Conservation (phyloP, 2,113 vertebrate species). For the Antidorcas marsupialis region DNA sequence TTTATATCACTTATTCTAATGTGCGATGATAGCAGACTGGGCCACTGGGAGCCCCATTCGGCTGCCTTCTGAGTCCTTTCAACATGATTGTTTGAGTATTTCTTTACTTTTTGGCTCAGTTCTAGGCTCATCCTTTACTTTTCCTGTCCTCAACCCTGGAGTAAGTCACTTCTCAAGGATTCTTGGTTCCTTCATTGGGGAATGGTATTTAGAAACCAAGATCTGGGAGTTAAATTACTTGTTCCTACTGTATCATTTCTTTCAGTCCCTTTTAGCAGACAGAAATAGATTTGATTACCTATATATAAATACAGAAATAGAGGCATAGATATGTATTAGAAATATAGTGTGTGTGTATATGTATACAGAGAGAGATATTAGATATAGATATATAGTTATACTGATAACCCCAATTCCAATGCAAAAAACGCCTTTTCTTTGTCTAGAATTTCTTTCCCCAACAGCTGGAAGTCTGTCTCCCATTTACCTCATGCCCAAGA, state of each 20-base stretch:
- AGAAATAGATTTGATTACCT: not conserved
- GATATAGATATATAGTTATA: not conserved
- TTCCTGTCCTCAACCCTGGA: not conserved
- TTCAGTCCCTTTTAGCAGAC: not conserved
- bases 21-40: not conserved
- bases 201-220: slow-evolving; percentile 15
- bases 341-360: not conserved
- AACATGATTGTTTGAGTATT: not conserved
- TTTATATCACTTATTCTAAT: not conserved
- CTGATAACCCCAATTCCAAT: not conserved
- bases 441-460: not conserved
- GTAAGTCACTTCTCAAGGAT: not conserved
- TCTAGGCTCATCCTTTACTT: not conserved
- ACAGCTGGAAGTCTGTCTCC: not conserved
- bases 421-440: not conserved
- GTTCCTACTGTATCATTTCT: not conserved
- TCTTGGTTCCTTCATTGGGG: not conserved
- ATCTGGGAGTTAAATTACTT: not conserved
- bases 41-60: not conserved
- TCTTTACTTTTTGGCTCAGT: not conserved
- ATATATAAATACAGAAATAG: not conserved
- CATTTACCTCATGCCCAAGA: not conserved
- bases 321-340: not conserved
- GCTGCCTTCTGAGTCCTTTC: not conserved
- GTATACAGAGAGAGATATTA: not conserved